phyloP scores from a whole-genome alignment of 2,797 vertebrate species.

The Danionella dracula region DNA sequence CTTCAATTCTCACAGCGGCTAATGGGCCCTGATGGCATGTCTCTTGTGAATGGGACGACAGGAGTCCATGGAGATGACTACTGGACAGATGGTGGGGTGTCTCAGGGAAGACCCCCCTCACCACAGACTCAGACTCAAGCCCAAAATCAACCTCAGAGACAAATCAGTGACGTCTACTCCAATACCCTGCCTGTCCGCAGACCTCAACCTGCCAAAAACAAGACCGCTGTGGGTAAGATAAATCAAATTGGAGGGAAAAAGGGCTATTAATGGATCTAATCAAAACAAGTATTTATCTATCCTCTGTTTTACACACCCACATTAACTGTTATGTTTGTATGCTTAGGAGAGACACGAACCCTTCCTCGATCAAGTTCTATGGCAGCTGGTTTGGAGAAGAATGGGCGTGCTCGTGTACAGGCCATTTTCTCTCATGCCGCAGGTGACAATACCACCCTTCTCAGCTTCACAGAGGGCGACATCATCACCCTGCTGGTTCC shows the following conservation, averaged over 20 bases:
- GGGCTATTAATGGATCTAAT: too few species aligned
- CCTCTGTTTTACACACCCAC: background rate
- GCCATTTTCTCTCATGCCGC: conserved; percentile 97
- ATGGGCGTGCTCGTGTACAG: conserved; percentile 86
- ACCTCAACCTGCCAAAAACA: conserved; percentile 89
- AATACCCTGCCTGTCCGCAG: conserved; percentile 96
- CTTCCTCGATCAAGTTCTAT: conserved; percentile 96
- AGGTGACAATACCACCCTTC: conserved; percentile 89
- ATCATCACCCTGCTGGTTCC: conserved; percentile 96
- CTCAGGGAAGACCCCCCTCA: conserved; percentile 79
- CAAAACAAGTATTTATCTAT: too few species aligned
- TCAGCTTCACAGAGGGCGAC: conserved; percentile 95
- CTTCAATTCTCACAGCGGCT: conserved; percentile 81
- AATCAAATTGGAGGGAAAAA: too few species aligned
- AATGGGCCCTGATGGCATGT: conserved; percentile 86
- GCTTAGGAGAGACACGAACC: conserved; percentile 89
- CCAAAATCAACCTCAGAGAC: conserved; percentile 81
- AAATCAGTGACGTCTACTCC: conserved; percentile 95
- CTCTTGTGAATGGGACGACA: conserved; percentile 86
- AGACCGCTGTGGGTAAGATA: conserved; percentile 76
- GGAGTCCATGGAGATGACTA: conserved; percentile 83
- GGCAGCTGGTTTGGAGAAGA: conserved; percentile 94
- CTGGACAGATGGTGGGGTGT: conserved; percentile 83
- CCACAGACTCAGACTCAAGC: conserved; percentile 69
- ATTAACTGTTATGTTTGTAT: background rate